These are phyloP conservation scores for Eupithecia pulchellata DNA, from an alignment of 2,888 invertebrate species.

Conservation along the genomic window DNA sequence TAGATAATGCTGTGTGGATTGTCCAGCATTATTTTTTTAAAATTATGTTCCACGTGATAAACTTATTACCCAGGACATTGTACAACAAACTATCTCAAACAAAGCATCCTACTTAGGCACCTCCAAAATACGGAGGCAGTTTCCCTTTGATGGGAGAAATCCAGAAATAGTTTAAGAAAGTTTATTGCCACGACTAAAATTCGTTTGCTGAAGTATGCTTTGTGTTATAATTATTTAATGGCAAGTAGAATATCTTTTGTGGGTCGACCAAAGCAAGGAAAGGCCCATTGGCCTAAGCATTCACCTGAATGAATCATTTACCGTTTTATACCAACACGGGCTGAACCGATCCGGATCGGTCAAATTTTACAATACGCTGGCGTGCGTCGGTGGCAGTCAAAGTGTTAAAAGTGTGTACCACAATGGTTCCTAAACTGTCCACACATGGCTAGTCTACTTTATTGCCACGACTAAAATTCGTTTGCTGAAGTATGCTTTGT, in stretches of 20 bases:
- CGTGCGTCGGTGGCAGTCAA: no score
- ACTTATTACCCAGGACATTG: neutral
- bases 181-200: slow-evolving; percentile 47
- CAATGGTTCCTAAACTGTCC: no score
- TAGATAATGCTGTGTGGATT: no score
- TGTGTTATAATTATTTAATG: slow-evolving; percentile 34
- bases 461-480: no score
- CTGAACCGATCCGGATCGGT: no score
- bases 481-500: slow-evolving; percentile 44
- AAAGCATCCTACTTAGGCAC: neutral
- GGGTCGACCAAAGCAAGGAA: neutral
- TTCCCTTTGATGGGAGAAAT: slow-evolving; percentile 45
- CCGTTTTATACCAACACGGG: no score
- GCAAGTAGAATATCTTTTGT: neutral
- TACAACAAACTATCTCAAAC: neutral
- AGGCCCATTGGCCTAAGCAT: neutral
- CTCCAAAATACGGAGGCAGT: slow-evolving; percentile 46
- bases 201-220: slow-evolving; percentile 48
- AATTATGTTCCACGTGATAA: neutral
- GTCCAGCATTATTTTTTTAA: no score
- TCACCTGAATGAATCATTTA: neutral
- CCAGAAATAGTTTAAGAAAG: slow-evolving; percentile 50
- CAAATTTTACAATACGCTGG: neutral
- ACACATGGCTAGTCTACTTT: no score
- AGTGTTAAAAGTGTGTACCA: no score